These are phyloP conservation scores for Brachyopa scutellaris DNA, from an alignment of 2,888 invertebrate genomes.

Conservation along the genomic window DNA sequence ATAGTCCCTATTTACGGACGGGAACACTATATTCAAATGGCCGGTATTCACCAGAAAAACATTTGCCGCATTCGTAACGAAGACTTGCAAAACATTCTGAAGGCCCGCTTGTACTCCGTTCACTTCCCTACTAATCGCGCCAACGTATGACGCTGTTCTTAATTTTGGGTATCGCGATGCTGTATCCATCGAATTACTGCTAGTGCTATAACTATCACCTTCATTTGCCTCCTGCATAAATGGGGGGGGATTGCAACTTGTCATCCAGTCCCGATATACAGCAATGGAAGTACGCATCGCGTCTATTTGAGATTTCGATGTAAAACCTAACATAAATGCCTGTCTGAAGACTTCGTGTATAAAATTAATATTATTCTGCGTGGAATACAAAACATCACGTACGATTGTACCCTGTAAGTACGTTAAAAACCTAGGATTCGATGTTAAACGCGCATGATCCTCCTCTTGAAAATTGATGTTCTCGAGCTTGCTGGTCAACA, in stretches of 20 bases:
- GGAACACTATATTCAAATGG: slow-evolving; percentile 83
- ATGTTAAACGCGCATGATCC: slow-evolving; percentile 77
- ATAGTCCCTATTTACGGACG: slow-evolving; percentile 83
- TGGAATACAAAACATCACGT: slow-evolving; percentile 92
- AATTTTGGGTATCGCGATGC: slow-evolving; percentile 83
- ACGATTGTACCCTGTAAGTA: slow-evolving; percentile 85
- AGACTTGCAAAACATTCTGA: slow-evolving; percentile 85
- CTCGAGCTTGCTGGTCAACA: slow-evolving; percentile 78
- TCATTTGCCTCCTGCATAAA: slow-evolving; percentile 89
- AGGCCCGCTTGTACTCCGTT: slow-evolving; percentile 91
- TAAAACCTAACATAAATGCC: slow-evolving; percentile 94
- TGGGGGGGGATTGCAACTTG: slow-evolving; percentile 89
- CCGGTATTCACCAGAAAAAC: slow-evolving; percentile 89
- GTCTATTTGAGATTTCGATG: slow-evolving; percentile 87
- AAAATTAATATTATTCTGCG: slow-evolving; percentile 95
- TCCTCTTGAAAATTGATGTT: slow-evolving; percentile 80
- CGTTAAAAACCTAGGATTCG: slow-evolving; percentile 75
- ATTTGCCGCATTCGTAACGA: slow-evolving; percentile 97
- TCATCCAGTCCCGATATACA: slow-evolving; percentile 98
- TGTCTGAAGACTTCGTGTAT: slow-evolving; percentile 97
- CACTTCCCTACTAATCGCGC: slow-evolving; percentile 91
- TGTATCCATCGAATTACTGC: slow-evolving; percentile 29
- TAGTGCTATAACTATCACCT: slow-evolving; percentile 74
- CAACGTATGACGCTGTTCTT: slow-evolving; percentile 93
- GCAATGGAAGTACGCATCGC: slow-evolving; percentile 94